phyloP scores from a whole-genome alignment of 2,797 vertebrate genomes.

The Podarcis siculus region DNA sequence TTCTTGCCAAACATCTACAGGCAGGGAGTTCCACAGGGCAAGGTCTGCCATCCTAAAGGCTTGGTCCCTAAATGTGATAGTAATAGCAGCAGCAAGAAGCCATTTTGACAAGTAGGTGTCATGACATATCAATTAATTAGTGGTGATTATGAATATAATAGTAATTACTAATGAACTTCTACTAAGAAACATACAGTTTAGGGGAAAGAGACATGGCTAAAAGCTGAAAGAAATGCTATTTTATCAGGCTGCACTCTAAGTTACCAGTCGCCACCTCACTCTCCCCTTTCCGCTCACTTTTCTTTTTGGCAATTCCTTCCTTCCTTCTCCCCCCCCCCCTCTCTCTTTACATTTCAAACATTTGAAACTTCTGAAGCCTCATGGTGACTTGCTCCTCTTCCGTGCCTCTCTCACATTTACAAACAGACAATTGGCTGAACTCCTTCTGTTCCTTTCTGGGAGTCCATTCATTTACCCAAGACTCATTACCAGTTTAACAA shows the following conservation, averaged over 20 bases:
- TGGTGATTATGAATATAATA: too few species aligned
- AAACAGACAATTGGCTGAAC: slow-evolving; percentile 18
- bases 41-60: too few species aligned
- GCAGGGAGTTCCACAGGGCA: too few species aligned
- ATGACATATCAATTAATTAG: too few species aligned
- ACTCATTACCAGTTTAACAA: slow-evolving; percentile 30
- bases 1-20: too few species aligned
- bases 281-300: not conserved
- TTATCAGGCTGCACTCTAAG: not conserved
- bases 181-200: not conserved
- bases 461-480: slow-evolving; percentile 28
- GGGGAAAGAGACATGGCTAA: not conserved
- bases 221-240: not conserved
- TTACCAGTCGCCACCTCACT: not conserved
- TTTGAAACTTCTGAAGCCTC: slow-evolving; percentile 7
- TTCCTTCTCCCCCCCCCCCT: too few species aligned
- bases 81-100: too few species aligned
- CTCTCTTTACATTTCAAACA: not conserved
- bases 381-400: not conserved
- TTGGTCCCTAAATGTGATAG: too few species aligned
- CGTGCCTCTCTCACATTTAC: not conserved
- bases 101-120: too few species aligned
- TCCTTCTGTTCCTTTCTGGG: not conserved
- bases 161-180: too few species aligned
- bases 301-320: not conserved